Evolutionary conservation across 1,140 invertebrate genomes (phyloP), one percentile per base, ranked within the genome.

Genomic region (Platyscapa corneri): DNA sequence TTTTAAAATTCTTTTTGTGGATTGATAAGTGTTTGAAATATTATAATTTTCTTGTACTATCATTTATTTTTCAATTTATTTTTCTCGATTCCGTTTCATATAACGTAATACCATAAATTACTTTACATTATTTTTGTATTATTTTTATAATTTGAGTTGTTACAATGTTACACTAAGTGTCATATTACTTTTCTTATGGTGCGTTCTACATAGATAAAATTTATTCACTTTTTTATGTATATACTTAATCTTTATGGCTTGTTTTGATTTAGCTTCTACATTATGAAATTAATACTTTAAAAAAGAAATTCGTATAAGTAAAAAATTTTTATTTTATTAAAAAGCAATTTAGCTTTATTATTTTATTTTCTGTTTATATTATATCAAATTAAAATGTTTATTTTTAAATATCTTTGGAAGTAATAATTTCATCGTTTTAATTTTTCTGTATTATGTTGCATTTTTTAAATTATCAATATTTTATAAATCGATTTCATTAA

Each of bases 161-260:
- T 81, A 70, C 65, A 81, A 81, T 72, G 60, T 46, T 65, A 27
- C 34, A 39, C 23, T 49, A 32, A 56, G 18, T 56, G 18, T 82
- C 8, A 56, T 34, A 82, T 82, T 82, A 72, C 32, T 72, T 65
- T 82, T 82, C 70, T 75, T n/a, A 82, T 42, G 34, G 81, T 75
- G 70, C 67, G 39, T 82, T 67, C 18, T 65, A 82, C 49, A 74
- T 74, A 60, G 49, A 60, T 74, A 82, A 70, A 46, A 80, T 80
- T 34, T 72, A 65, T 75, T 75, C 27, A 30, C n/a, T n/a, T 75
- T 42, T 75, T 46, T 75, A 27, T 46, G 20, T 42, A 27, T 46
- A 42, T 46, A 49, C 23, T 20, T 39, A 70, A 70, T 70, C 32
- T 34, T 37, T 37, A 70, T 34, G 12, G 34, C 30, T 70, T 70